Evolutionary conservation across 2,888 invertebrate genomes (phyloP).

Genomic region (Coelinius sp.): DNA sequence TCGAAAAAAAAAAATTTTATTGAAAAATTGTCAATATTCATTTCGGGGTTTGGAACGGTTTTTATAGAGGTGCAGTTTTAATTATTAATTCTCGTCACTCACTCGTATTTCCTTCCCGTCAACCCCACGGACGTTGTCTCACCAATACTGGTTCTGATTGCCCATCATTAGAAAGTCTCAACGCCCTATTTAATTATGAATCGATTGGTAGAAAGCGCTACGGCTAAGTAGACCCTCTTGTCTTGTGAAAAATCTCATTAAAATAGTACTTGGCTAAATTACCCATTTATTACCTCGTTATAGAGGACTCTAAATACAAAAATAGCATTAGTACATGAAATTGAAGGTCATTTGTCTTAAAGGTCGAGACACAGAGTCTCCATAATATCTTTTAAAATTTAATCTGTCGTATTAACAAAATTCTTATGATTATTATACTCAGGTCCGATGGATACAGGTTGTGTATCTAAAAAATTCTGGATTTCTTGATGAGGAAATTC

Average conservation of each 20-base stretch:
- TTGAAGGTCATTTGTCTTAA: conserved; percentile 20
- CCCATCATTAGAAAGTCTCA: conserved; percentile 60
- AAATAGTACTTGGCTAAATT: not conserved
- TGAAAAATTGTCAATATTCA: not conserved
- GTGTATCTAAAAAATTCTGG: conserved; percentile 52
- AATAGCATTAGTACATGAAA: conserved; percentile 31
- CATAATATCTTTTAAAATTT: not conserved
- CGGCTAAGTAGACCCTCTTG: conserved; percentile 10
- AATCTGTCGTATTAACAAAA: not conserved
- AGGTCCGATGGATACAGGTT: conserved; percentile 59
- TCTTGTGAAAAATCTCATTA: not conserved
- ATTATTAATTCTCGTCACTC: conserved; percentile 46
- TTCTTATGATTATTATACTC: not conserved
- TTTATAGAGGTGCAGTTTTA: conserved; percentile 6
- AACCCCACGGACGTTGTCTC: conserved; percentile 19
- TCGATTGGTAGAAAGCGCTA: conserved; percentile 54
- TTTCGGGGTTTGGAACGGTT: not conserved
- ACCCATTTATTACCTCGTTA: not conserved
- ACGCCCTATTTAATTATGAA: conserved; percentile 49
- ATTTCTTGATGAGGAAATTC: conserved; percentile 8
- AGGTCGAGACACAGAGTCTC: conserved; percentile 24
- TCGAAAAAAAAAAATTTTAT: not conserved
- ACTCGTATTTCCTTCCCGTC: conserved; percentile 43
- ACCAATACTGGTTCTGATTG: conserved; percentile 6
- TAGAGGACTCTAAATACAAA: not conserved